Conservation (phyloP, 2,797 vertebrate genomes). For the Lepilemur ruficaudatus region DNA sequence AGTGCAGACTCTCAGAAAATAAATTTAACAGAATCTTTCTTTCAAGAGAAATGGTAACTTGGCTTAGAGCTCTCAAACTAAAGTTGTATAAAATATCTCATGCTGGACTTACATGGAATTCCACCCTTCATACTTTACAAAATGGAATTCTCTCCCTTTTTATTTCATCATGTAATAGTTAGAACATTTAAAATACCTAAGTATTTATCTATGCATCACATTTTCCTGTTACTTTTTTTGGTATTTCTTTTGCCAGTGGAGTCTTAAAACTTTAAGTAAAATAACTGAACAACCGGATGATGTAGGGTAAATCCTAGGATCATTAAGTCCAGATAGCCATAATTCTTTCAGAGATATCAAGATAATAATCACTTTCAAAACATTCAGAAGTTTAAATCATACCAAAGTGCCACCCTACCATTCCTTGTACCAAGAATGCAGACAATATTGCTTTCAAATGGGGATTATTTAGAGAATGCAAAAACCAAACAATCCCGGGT, state of each 20-base stretch:
- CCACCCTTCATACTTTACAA: background rate
- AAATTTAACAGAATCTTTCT: background rate
- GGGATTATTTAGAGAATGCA: constrained; percentile 55
- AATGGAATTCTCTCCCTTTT: background rate
- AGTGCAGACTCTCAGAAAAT: background rate
- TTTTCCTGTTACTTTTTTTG: constrained; percentile 18
- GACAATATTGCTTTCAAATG: constrained; percentile 11
- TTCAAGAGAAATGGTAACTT: background rate
- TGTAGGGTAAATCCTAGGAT: background rate
- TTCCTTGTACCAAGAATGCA: constrained; percentile 1
- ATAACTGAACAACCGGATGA: background rate
- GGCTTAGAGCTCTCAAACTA: background rate
- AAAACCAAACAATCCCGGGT: constrained; percentile 48
- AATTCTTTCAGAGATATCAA: constrained; percentile 20
- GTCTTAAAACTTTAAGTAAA: constrained; percentile 16
- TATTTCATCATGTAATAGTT: background rate
- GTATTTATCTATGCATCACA: background rate
- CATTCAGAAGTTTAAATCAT: background rate
- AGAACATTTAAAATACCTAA: constrained; percentile 8
- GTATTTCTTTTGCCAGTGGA: background rate
- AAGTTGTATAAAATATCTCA: background rate
- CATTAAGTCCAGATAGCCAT: background rate
- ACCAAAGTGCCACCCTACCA: background rate
- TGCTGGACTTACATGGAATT: background rate
- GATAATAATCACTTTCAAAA: background rate